Evolutionary conservation across 2,113 vertebrate genomes (phyloP).

Genomic region (Rhabdomys dilectus): DNA sequence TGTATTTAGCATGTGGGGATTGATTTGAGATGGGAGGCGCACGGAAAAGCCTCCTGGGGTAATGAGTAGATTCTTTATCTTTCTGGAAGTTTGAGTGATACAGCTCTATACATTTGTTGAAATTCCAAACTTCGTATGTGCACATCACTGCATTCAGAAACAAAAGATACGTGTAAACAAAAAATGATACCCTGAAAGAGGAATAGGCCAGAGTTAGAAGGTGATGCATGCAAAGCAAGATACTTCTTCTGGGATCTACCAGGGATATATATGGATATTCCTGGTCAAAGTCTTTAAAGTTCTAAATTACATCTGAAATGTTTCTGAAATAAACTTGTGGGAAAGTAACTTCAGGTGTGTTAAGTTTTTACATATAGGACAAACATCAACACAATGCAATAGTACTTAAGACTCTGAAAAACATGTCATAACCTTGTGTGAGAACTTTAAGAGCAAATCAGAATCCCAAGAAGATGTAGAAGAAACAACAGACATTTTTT

Average conservation of each 20-base stretch:
- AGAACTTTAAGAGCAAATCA: conserved; percentile 43
- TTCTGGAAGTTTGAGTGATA: background rate
- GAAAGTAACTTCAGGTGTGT: background rate
- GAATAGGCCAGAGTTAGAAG: background rate
- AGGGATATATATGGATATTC: background rate
- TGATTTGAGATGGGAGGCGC: background rate
- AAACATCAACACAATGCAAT: background rate
- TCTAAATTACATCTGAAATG: background rate
- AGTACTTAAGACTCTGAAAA: conserved; percentile 15
- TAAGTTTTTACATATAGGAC: conserved; percentile 21
- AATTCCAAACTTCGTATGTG: background rate
- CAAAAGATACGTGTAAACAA: background rate
- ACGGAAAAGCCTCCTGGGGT: background rate
- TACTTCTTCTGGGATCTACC: background rate
- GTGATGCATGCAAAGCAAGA: background rate
- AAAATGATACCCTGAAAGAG: background rate
- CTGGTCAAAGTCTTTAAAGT: background rate
- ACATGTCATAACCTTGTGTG: background rate
- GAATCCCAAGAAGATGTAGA: background rate
- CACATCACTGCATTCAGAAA: background rate
- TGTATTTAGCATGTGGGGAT: background rate
- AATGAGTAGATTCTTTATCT: background rate
- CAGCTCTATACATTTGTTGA: background rate
- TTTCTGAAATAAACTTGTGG: conserved; percentile 28
- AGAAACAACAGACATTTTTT: conserved; percentile 13